Base-by-base conservation (phyloP, 2,797 vertebrate species). In the Anas flavirostris region DNA sequence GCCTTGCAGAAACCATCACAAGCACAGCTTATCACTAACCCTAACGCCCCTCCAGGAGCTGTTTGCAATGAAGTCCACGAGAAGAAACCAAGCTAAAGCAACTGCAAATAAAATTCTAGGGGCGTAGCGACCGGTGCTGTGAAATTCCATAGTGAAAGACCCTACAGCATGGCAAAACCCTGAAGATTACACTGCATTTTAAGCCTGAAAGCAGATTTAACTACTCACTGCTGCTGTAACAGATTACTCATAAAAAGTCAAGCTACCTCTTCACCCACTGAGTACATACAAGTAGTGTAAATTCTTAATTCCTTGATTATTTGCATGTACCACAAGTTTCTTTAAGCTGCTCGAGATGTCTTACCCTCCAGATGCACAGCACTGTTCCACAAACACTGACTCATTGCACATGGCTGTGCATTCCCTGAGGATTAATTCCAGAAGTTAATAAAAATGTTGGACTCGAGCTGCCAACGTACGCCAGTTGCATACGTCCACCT, bases 401-500 rank as follows among this genome's bases (percentile, higher is more conserved):
- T 22, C 48, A 1, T 9, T 4, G 39, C 64, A 12, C 7, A 2
- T 7, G 28, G 58, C 73, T 16, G 0, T 2, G 18, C 5, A 1
- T 2, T 25, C 59, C 66, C 29, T 2, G 12, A 21, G 39, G 50
- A 23, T 41, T n/a, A 41, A 53, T 19, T 55, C 43, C 60, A 41
- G 56, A 16, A 59, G 12, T 9, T 31, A 3, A 18, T 11, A 25
- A 16, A 29, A 64, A 29, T 0, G 4, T 12, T 3, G 35, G 56
- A 21, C 12, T 56, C 28, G 7, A 25, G n/a, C 17, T 11, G 0
- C 11, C 56, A 17, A 19, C 2, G 2, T 10, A 9, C 3, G 33
- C 46, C 46, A 17, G 2, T 10, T n/a, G 3, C 6, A 12, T 46
- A 16, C 0, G 0, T 50, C n/a, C 39, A n/a, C n/a, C 8, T 23